Percentiles rank a stretch among this genome's conserved stretches.
These are phyloP conservation scores for Agrochola lota DNA, from an alignment of 2,888 invertebrate genomes.

Conservation along the genomic window DNA sequence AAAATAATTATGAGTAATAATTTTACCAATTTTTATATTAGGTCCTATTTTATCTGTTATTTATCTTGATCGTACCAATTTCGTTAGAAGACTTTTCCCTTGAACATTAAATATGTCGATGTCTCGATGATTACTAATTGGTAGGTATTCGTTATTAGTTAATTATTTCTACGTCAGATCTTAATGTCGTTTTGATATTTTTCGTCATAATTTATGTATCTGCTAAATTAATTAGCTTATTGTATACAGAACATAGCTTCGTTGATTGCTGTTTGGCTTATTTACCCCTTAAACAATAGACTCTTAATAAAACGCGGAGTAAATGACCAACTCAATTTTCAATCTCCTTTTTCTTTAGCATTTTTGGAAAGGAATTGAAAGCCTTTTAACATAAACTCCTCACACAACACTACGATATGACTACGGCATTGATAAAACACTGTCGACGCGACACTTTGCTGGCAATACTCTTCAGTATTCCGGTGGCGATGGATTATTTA, in stretches of 20 bases:
- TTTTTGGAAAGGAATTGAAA: neutral
- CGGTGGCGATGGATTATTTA: slow-evolving; percentile 76
- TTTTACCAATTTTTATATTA: too few relatives aligned
- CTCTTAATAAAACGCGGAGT: neutral
- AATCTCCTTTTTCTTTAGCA: neutral
- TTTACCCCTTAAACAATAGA: neutral
- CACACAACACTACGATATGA: neutral
- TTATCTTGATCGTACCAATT: too few relatives aligned
- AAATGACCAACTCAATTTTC: neutral
- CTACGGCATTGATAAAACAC: slow-evolving; percentile 31
- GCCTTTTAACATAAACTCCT: neutral
- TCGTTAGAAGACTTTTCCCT: too few relatives aligned
- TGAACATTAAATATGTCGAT: too few relatives aligned
- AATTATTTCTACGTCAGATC: neutral
- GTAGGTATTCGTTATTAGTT: too few relatives aligned
- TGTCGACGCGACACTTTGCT: slow-evolving; percentile 35
- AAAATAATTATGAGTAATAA: too few relatives aligned
- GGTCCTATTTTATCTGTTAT: too few relatives aligned
- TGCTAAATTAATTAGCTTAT: neutral
- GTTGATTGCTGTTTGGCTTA: neutral
- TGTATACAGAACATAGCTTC: neutral
- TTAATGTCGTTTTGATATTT: neutral
- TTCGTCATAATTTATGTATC: neutral
- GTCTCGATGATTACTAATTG: too few relatives aligned
- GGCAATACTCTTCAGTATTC: slow-evolving; percentile 71